phyloP scores from a whole-genome alignment of 2,888 invertebrate species.

The Hyles lineata region DNA sequence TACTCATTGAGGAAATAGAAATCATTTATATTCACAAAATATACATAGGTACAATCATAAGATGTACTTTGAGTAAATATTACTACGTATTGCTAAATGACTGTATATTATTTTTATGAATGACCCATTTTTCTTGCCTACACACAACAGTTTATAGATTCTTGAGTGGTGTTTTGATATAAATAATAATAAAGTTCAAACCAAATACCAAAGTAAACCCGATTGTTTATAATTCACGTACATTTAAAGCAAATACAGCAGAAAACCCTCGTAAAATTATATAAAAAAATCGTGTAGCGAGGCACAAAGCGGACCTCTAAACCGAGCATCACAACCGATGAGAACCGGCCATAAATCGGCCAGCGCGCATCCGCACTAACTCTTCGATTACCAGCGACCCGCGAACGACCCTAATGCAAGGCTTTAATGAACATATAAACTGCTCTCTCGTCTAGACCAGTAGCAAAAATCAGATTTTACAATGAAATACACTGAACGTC shows the following conservation, averaged over 20 bases:
- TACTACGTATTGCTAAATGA: too few relatives aligned
- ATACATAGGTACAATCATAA: too few relatives aligned
- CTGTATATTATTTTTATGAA: neutral
- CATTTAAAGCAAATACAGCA: neutral
- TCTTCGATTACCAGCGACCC: slow-evolving; percentile 71
- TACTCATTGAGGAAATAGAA: too few relatives aligned
- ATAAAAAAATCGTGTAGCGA: neutral
- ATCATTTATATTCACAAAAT: too few relatives aligned
- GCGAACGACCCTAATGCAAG: slow-evolving; percentile 59
- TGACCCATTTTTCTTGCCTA: neutral
- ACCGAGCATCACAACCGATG: slow-evolving; percentile 51
- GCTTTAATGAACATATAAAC: slow-evolving; percentile 55
- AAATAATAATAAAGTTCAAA: too few relatives aligned
- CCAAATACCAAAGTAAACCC: too few relatives aligned
- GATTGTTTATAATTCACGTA: too few relatives aligned
- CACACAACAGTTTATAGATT: neutral
- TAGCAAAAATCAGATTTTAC: slow-evolving; percentile 15
- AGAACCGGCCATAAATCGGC: slow-evolving; percentile 61
- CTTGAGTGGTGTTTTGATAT: too few relatives aligned
- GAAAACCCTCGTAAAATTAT: neutral
- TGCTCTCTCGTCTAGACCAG: slow-evolving; percentile 37
- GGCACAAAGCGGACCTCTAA: neutral
- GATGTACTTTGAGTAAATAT: too few relatives aligned
- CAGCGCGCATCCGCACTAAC: slow-evolving; percentile 60
- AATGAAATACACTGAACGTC: slow-evolving; percentile 10